These are phyloP conservation scores for Aphyosemion australe DNA, from an alignment of 2,113 vertebrate genomes.

Conservation along the genomic window DNA sequence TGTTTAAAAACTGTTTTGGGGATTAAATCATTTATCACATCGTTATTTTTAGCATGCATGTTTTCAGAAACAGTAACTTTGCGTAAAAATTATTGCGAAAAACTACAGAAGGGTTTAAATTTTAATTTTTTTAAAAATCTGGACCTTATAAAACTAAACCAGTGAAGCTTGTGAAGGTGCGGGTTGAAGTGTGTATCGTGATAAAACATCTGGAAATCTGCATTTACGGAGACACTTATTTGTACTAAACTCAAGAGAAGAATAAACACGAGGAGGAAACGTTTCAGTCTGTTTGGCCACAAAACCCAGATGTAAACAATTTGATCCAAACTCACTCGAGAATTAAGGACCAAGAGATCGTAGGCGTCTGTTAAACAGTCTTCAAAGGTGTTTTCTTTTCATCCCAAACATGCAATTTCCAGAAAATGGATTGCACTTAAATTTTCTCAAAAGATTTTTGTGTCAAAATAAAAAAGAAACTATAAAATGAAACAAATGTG, in stretches of 20 bases:
- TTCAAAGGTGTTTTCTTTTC: not conserved
- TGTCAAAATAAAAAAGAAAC: not conserved
- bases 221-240: not conserved
- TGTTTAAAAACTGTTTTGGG: too few species aligned
- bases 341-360: not conserved
- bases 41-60: too few species aligned
- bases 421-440: not conserved
- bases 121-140: too few species aligned
- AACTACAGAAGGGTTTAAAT: too few species aligned
- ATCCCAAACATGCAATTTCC: not conserved
- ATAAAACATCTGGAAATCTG: constrained; percentile 1
- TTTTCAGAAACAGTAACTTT: too few species aligned
- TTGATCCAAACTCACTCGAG: not conserved
- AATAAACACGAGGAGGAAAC: not conserved
- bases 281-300: not conserved
- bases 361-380: not conserved
- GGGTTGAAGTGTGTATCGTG: not conserved
- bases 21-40: too few species aligned
- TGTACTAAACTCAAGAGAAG: not conserved
- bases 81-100: too few species aligned
- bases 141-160: too few species aligned
- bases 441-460: not conserved
- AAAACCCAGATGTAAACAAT: constrained; percentile 5
- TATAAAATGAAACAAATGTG: too few species aligned
- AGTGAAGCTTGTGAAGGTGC: not conserved